Conservation (phyloP, 2,888 invertebrate species). For the Apodemia duryi region DNA sequence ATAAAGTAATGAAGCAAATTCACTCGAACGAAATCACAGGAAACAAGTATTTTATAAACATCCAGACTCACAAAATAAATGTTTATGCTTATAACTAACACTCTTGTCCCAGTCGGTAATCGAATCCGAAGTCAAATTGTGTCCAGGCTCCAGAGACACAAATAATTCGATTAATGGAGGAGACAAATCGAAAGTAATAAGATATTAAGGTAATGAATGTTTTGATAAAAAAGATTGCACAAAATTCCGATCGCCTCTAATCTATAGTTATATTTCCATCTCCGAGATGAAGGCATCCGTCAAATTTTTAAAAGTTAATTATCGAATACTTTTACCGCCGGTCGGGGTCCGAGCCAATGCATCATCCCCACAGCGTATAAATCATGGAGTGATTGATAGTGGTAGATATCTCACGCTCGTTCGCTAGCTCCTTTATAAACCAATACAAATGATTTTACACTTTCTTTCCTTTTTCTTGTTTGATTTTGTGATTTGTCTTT, state of each 20-base stretch:
- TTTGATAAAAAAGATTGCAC: background rate
- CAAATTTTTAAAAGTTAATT: slow-evolving; percentile 78
- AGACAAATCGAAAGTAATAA: no score
- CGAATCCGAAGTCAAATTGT: no score
- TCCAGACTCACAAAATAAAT: no score
- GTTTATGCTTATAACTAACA: no score
- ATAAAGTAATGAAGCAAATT: no score
- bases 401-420: slow-evolving; percentile 71
- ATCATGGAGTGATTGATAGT: slow-evolving; percentile 76
- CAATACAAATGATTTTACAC: slow-evolving; percentile 76
- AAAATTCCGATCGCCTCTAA: background rate
- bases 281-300: slow-evolving; percentile 63
- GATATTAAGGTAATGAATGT: background rate
- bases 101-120: no score
- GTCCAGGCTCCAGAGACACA: no score
- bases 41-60: no score
- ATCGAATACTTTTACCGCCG: slow-evolving; percentile 67
- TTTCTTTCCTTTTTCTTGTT: slow-evolving; percentile 57
- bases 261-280: slow-evolving; percentile 29
- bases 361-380: slow-evolving; percentile 72
- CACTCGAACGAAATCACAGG: no score
- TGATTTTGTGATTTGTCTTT: slow-evolving; percentile 25
- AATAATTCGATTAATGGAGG: no score
- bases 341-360: slow-evolving; percentile 52
- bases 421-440: slow-evolving; percentile 75